These are phyloP conservation scores for Axinella damicornis DNA, from an alignment of 37 sponge, comb jelly and placozoan species.

Conservation along the genomic window DNA sequence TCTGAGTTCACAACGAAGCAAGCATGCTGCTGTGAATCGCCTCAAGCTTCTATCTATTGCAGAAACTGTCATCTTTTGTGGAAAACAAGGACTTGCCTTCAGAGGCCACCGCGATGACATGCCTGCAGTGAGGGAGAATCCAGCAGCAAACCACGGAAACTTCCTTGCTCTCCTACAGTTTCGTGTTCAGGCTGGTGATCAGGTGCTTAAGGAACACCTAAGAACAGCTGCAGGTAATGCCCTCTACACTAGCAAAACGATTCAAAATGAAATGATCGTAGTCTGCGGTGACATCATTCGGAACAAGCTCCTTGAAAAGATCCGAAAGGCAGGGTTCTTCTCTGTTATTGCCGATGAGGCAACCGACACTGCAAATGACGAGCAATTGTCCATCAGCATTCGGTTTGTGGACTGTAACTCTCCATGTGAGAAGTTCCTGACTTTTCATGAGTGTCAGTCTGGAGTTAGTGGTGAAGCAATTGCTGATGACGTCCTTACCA, in stretches of 20 bases:
- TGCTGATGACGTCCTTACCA: constrained; percentile 58
- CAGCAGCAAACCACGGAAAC: constrained; percentile 66
- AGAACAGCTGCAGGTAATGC: constrained; percentile 59
- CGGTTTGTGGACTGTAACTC: constrained; percentile 60
- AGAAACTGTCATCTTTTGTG: constrained; percentile 62
- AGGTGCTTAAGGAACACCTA: constrained; percentile 52
- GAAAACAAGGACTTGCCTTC: constrained; percentile 57
- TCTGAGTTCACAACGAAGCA: constrained; percentile 19
- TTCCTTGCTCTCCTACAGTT: constrained; percentile 69
- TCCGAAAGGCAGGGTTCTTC: constrained; percentile 56
- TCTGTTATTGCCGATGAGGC: constrained; percentile 82
- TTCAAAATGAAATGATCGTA: constrained; percentile 80
- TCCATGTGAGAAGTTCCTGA: constrained; percentile 69
- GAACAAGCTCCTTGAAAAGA: constrained; percentile 43
- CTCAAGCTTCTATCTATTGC: constrained; percentile 58
- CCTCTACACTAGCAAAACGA: constrained; percentile 52
- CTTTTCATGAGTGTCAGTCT: constrained; percentile 64
- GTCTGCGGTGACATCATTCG: constrained; percentile 56
- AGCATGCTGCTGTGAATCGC: constrained; percentile 43
- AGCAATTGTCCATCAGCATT: constrained; percentile 67
- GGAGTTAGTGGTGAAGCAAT: constrained; percentile 70
- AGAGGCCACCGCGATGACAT: constrained; percentile 71
- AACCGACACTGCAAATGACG: constrained; percentile 65
- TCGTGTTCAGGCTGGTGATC: constrained; percentile 66
- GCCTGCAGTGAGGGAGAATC: not conserved